Conservation (phyloP, 2,797 vertebrate species). For the Capromys pilorides region DNA sequence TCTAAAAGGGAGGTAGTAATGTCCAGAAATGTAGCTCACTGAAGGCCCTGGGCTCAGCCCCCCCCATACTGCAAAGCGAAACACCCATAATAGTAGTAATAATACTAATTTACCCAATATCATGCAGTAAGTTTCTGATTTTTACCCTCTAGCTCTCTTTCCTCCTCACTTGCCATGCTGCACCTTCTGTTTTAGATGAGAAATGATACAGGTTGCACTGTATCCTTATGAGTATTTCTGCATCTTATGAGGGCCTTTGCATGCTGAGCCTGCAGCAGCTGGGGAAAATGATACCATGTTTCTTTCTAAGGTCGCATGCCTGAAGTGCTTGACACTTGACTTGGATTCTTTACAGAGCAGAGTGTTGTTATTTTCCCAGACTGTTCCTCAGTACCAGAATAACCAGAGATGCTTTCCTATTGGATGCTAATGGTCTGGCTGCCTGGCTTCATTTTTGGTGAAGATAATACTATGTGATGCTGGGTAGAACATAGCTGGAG, state of each 20-base stretch:
- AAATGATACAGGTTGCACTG: not conserved
- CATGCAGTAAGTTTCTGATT: not conserved
- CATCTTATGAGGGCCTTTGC: not conserved
- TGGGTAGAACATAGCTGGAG: not conserved
- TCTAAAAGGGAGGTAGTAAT: not conserved
- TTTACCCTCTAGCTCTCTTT: not conserved
- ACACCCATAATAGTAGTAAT: not conserved
- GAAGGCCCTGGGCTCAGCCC: not conserved
- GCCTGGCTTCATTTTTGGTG: not conserved
- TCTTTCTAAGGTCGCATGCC: not conserved
- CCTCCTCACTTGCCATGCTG: not conserved
- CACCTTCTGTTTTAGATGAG: not conserved
- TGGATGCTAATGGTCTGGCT: not conserved
- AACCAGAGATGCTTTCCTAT: slow-evolving; percentile 30
- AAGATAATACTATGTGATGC: not conserved
- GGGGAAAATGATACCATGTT: not conserved
- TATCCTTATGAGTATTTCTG: not conserved
- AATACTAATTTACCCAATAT: not conserved
- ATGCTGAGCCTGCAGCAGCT: not conserved
- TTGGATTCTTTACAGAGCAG: not conserved
- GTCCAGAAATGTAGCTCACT: not conserved
- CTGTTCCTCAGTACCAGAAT: not conserved
- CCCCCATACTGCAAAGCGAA: not conserved
- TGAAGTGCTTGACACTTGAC: not conserved
- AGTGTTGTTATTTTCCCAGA: not conserved